Evolutionary conservation across 2,797 vertebrate species (phyloP), one percentile per base, ranked within the genome.

Genomic region (Pangasius sanitwongsei): DNA sequence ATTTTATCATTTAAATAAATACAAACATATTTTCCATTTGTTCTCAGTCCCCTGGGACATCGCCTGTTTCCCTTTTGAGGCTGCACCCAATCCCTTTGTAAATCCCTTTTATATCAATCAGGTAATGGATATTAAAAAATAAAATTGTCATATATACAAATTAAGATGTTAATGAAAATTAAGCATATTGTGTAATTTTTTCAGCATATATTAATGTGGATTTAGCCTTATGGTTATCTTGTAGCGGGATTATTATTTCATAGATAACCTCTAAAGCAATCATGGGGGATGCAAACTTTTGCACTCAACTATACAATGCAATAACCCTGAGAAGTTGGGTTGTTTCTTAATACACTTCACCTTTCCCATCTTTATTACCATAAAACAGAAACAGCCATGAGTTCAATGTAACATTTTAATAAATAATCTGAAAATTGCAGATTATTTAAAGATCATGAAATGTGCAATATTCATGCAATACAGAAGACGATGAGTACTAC

Each of bases 381-480:
- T 8, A 61, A n/a, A 74, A 44, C 23, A 86, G 9, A 82, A 65
- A 75, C 65, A n/a, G 55, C 13, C 9, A 8, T 44, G 12, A 48
- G 31, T 87, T 77, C 67, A 87, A 72, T 48, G 74, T 89, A 92
- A 48, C 37, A n/a, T 86, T 93, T 96, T 96, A 96, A 94, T 96
- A 95, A 94, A 93, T 94, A 94, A 94, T 92, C 92, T 89, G 91
- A 92, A 95, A 93, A 91, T 90, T 89, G 86, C 90, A 90, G 89
- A 82, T 86, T 80, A 92, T 91, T 93, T 91, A 82, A 92, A 84
- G 63, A 92, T 85, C 61, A 93, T 89, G 87, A 91, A 92, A 93
- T 95, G 95, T 95, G 94, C 94, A 95, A 95, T 93, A 94, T 95
- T 94, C 93, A 92, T 95, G 94, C 93, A 82, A 92, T 93, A 94